phyloP scores from a whole-genome alignment of 2,888 invertebrate genomes.

The Troilus luridus region DNA sequence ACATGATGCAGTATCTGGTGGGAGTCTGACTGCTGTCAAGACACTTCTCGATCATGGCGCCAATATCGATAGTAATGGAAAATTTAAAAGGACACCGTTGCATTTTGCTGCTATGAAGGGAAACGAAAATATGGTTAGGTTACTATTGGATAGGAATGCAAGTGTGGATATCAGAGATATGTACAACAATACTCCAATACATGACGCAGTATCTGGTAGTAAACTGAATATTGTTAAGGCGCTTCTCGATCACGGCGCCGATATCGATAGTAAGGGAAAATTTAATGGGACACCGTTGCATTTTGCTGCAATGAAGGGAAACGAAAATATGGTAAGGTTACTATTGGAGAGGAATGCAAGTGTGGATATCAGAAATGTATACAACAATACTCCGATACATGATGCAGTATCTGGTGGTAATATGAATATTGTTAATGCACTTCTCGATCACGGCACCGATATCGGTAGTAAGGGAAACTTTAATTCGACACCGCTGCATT shows the following conservation, averaged over 20 bases:
- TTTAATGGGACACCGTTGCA: not conserved
- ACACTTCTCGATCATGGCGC: too few species aligned
- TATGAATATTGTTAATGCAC: not conserved
- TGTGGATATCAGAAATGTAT: not conserved
- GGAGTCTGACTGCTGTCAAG: too few species aligned
- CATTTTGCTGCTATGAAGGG: too few species aligned
- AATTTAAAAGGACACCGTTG: too few species aligned
- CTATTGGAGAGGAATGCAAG: not conserved
- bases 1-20: too few species aligned
- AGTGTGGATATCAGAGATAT: too few species aligned
- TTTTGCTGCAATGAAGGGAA: not conserved
- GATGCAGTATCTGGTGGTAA: not conserved
- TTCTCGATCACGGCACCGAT: not conserved
- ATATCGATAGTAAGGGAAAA: constrained; percentile 71
- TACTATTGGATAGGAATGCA: too few species aligned
- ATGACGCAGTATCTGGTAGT: not conserved
- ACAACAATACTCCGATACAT: not conserved
- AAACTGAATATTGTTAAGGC: not conserved
- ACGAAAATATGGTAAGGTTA: not conserved
- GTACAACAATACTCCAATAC: too few species aligned
- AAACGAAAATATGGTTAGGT: too few species aligned
- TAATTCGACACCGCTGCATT: not conserved
- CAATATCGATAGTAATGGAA: too few species aligned
- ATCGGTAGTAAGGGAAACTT: not conserved
- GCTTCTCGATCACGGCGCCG: not conserved